Evolutionary conservation across 2,113 vertebrate species (phyloP), one percentile per base, ranked within the genome.

Genomic region (Cairina moschata): DNA sequence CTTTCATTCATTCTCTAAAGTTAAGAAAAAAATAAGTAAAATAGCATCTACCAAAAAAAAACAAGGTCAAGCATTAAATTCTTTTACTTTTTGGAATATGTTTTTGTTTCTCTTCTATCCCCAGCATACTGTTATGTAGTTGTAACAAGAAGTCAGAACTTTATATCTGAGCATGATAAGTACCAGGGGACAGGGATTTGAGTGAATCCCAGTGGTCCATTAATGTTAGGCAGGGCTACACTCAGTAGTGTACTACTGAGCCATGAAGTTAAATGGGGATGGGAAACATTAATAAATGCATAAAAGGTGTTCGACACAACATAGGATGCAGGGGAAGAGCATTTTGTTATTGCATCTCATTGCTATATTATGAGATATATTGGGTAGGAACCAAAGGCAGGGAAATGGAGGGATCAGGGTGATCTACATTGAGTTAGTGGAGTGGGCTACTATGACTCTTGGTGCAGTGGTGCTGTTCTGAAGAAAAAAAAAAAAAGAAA

Each of bases 101-200:
- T 48, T 65, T 2, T 60, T 66, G 3, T 71, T 91, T 94, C 9
- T 4, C 25, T 77, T 81, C 9, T 71, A 6, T 40, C 1, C 0
- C 20, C 11, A 88, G 25, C 6, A 83, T 55, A 62, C 6, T 46
- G 3, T 17, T 93, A 20, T 42, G 8, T 18, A 83, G 36, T 58
- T 80, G 12, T 17, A 72, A 71, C 0, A 25, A 55, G 31, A 74
- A 56, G 90, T n/a, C 23, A 50, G 26, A 86, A 80, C 7, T 68
- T 72, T 7, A 7, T 56, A 14, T 46, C 23, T 72, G n/a, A 72
- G 16, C 15, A n/a, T 17, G 25, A 79, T 23, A 29, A 2, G 8
- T 74, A 34, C 14, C 54, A 60, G 5, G 4, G 2, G 2, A 2
- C 31, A 40, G 29, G 75, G 44, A 50, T 4, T 1, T 1, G 34